These are phyloP conservation scores for Sphenodon punctatus DNA, from an alignment of 2,797 vertebrate species.

Conservation along the genomic window DNA sequence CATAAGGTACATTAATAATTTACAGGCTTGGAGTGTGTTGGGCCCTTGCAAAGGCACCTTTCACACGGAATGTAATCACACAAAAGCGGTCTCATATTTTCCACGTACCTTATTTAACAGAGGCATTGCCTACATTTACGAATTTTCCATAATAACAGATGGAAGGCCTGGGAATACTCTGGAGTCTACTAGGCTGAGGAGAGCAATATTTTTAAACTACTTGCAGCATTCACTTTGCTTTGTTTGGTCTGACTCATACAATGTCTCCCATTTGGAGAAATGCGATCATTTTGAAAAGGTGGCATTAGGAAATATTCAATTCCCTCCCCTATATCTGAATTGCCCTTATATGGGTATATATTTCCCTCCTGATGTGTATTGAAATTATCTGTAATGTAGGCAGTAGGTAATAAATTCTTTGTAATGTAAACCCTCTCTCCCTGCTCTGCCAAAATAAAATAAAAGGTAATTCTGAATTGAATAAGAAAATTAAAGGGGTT, in stretches of 20 bases:
- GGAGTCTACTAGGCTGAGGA: not conserved
- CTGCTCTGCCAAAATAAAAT: not conserved
- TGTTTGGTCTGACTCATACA: not conserved
- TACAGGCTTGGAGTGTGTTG: constrained; percentile 29
- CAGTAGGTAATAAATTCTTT: not conserved
- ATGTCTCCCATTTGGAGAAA: not conserved
- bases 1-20: constrained; percentile 62
- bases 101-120: constrained; percentile 15
- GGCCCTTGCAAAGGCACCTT: not conserved
- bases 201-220: not conserved
- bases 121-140: not conserved
- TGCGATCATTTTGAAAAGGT: not conserved
- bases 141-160: constrained; percentile 15
- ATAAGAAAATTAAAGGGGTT: not conserved
- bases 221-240: not conserved
- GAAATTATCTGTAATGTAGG: not conserved
- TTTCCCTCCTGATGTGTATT: constrained; percentile 22
- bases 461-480: not conserved
- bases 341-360: not conserved
- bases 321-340: not conserved
- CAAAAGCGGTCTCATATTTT: constrained; percentile 36
- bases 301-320: not conserved
- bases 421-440: not conserved
- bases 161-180: constrained; percentile 5
- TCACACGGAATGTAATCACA: constrained; percentile 1